Evolutionary conservation across 2,113 vertebrate species (phyloP).

Genomic region (Parus major): DNA sequence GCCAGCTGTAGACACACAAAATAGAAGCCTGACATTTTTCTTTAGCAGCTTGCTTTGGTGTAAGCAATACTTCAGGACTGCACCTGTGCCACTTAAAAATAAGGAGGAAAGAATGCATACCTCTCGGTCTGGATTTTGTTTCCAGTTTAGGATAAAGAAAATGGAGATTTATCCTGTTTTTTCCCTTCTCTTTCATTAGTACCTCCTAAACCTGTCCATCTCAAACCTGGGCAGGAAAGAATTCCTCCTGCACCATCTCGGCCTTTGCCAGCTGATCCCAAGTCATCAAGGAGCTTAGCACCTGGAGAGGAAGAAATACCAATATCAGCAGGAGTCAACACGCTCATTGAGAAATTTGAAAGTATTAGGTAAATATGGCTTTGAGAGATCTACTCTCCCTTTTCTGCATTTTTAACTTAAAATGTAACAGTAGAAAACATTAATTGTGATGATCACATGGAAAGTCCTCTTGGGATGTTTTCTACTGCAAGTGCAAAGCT

Average conservation of each 20-base stretch:
- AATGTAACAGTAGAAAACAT: background rate
- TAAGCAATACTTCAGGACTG: background rate
- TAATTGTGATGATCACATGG: background rate
- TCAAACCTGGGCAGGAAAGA: slow-evolving; percentile 82
- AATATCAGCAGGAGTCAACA: slow-evolving; percentile 73
- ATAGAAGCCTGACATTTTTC: background rate
- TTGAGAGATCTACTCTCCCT: background rate
- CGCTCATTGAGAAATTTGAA: slow-evolving; percentile 84
- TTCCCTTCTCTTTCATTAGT: slow-evolving; percentile 71
- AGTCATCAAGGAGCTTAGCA: slow-evolving; percentile 49
- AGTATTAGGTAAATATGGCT: slow-evolving; percentile 76
- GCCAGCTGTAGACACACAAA: background rate
- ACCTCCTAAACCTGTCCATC: slow-evolving; percentile 86
- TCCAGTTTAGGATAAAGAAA: background rate
- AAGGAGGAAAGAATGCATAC: background rate
- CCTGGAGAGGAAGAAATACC: slow-evolving; percentile 63
- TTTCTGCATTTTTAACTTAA: background rate
- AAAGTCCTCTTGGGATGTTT: background rate
- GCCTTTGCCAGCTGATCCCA: slow-evolving; percentile 79
- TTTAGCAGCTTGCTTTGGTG: background rate
- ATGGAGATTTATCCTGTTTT: background rate
- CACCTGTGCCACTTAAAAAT: background rate
- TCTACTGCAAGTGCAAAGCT: background rate
- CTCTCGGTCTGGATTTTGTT: background rate
- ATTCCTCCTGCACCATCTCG: slow-evolving; percentile 82